These are phyloP conservation scores for Scaptomyza polygonia DNA, from an alignment of 2,888 invertebrate species.

Conservation along the genomic window DNA sequence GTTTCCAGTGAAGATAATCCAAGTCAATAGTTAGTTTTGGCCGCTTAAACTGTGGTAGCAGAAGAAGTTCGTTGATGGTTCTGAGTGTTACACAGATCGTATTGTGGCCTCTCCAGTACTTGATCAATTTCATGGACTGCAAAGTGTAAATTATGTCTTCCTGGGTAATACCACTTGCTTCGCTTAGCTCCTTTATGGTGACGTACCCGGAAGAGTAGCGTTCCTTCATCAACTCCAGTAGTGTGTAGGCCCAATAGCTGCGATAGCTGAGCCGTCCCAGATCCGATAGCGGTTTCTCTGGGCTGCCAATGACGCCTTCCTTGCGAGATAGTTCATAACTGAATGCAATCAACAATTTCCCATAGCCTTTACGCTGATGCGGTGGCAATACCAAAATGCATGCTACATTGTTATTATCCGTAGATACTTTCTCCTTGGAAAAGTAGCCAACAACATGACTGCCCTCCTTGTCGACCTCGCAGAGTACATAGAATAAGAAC, in stretches of 20 bases:
- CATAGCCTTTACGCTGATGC: conserved; percentile 97
- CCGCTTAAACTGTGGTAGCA: conserved; percentile 95
- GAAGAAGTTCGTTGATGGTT: conserved; percentile 95
- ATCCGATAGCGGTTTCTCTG: conserved; percentile 98
- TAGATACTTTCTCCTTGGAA: conserved; percentile 99
- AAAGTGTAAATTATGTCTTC: conserved; percentile 98
- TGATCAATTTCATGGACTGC: conserved; percentile 99
- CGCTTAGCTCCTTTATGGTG: conserved; percentile 96
- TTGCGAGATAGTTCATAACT: conserved; percentile 98
- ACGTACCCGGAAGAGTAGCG: conserved; percentile 92
- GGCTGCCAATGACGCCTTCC: conserved; percentile 97
- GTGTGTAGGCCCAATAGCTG: conserved; percentile 98
- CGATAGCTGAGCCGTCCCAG: conserved; percentile 97
- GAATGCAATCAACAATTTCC: conserved; percentile 97
- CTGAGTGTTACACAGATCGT: conserved; percentile 99
- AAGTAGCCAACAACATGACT: conserved; percentile 98
- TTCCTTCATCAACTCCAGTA: conserved; percentile 94
- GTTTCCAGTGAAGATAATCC: conserved; percentile 92
- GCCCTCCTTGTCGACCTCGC: conserved; percentile 95
- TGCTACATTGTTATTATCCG: conserved; percentile 96
- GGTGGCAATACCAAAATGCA: conserved; percentile 98
- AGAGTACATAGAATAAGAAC: conserved; percentile 95
- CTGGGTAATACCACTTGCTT: conserved; percentile 97
- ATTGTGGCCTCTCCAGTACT: conserved; percentile 99
- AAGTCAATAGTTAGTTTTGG: conserved; percentile 94